Evolutionary conservation across 2,888 invertebrate genomes (phyloP).

Genomic region (Drosophila aldrichi): DNA sequence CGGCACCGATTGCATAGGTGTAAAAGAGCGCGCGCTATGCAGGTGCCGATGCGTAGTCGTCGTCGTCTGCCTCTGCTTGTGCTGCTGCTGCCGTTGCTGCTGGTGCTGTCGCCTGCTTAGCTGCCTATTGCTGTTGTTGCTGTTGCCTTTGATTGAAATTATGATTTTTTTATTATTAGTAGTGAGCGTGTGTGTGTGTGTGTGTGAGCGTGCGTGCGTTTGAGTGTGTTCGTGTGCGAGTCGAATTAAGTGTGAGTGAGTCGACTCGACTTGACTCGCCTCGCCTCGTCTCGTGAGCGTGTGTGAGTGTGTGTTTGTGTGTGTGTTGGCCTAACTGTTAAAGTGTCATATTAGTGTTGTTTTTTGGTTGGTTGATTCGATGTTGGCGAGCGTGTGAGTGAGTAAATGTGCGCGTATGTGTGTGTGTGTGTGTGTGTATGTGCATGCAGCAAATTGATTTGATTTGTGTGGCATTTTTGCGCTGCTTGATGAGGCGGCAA

Average conservation of each 20-base stretch:
- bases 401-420: background rate
- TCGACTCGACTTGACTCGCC: conserved; percentile 33
- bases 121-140: conserved; percentile 51
- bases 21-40: conserved; percentile 77
- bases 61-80: conserved; percentile 23
- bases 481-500: conserved; percentile 64
- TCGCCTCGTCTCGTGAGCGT: conserved; percentile 15
- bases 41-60: conserved; percentile 73
- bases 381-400: conserved; percentile 22
- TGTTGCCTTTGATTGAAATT: conserved; percentile 76
- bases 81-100: conserved; percentile 46
- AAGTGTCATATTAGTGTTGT: conserved; percentile 80
- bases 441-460: conserved; percentile 73
- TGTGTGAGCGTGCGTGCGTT: conserved; percentile 12
- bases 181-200: conserved; percentile 33
- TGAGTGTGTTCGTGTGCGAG: conserved; percentile 36
- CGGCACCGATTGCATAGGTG: conserved; percentile 69
- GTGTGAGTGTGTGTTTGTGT: conserved; percentile 23
- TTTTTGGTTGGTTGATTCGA: conserved; percentile 75
- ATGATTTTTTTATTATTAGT: conserved; percentile 74
- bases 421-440: conserved; percentile 33
- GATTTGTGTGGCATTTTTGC: conserved; percentile 74
- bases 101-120: conserved; percentile 42
- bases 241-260: conserved; percentile 54
- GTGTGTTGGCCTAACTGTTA: conserved; percentile 74